Evolutionary conservation across 2,888 invertebrate species (phyloP).

Genomic region (Epicampocera succincta): DNA sequence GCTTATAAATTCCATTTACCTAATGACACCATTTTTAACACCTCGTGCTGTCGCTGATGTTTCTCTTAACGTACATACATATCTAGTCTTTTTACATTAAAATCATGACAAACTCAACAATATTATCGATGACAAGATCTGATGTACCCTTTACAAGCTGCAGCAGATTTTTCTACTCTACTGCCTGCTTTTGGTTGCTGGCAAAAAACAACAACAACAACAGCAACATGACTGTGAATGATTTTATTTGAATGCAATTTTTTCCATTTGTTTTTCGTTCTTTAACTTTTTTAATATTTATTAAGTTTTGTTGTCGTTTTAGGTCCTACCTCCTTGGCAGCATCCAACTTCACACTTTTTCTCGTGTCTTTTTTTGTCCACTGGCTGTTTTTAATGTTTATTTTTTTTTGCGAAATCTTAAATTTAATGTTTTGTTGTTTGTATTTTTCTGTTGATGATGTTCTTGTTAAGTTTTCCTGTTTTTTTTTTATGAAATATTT

Average conservation of each 20-base stretch:
- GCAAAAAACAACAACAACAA: no score
- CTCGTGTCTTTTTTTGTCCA: constrained; percentile 5
- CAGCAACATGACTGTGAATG: constrained; percentile 30
- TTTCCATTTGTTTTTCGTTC: constrained; percentile 20
- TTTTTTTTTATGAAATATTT: constrained; percentile 41
- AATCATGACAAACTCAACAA: constrained; percentile 40
- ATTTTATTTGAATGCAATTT: constrained; percentile 44
- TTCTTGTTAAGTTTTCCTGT: constrained; percentile 23
- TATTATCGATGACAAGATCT: constrained; percentile 67
- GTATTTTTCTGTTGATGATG: constrained; percentile 32
- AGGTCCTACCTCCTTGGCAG: not conserved
- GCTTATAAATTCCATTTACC: constrained; percentile 59
- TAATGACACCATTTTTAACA: constrained; percentile 65
- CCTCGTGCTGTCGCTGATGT: constrained; percentile 30
- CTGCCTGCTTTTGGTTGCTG: not conserved
- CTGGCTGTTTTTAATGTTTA: constrained; percentile 49
- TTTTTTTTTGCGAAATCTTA: constrained; percentile 34
- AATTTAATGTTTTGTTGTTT: constrained; percentile 50
- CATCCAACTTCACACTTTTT: constrained; percentile 7
- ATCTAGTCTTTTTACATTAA: constrained; percentile 26
- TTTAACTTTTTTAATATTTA: constrained; percentile 43
- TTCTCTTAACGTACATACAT: constrained; percentile 13
- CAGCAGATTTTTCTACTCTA: not conserved
- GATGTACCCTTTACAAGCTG: constrained; percentile 53
- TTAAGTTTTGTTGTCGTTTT: constrained; percentile 20